Base-by-base conservation (phyloP, 2,797 vertebrate genomes). In the Sphenodon punctatus region DNA sequence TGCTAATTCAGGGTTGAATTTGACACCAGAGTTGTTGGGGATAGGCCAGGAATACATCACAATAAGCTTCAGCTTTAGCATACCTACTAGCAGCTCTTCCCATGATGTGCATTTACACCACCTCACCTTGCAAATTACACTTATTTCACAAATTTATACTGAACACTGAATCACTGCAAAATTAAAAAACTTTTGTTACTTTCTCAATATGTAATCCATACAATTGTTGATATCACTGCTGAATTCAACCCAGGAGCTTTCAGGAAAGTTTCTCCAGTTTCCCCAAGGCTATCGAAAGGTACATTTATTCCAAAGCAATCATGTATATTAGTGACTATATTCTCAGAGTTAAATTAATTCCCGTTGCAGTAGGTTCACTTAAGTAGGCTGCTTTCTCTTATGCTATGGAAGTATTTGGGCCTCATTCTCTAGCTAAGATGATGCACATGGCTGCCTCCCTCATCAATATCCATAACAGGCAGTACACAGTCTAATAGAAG, bases 271-370 rank as follows among this genome's bases (percentile, higher is more conserved):
- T 23, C 39, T 14, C 27, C 7, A 20, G n/a, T 43, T 48, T 43
- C 60, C 38, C 43, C 30, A 59, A 70, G 30, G 30, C 46, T 25
- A 43, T 69, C 68, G 77, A 43, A 56, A 36, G 43, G 68, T 61
- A 61, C 22, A n/a, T 34, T n/a, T 49, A 49, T n/a, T n/a, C 49
- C 45, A 48, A 23, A 53, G n/a, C 86, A 58, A 66, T 73, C 61
- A 67, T 46, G 41, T 73, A 75, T 80, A 91, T 73, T 30, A 14
- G 38, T 74, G 25, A 68, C 80, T 67, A 65, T 48, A 73, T 25
- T 81, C 59, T 41, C 61, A 68, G 19, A 27, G 55, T 38, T n/a
- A 30, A 53, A 48, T 46, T 85, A 59, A n/a, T 78, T 68, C 45
- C 34, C 82, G 45, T 75, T 34, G 48, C 0, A 75, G 51, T n/a